Evolutionary conservation across 2,113 vertebrate genomes (phyloP), one percentile per base, ranked within the genome.

Genomic region (Oncorhynchus tshawytscha): DNA sequence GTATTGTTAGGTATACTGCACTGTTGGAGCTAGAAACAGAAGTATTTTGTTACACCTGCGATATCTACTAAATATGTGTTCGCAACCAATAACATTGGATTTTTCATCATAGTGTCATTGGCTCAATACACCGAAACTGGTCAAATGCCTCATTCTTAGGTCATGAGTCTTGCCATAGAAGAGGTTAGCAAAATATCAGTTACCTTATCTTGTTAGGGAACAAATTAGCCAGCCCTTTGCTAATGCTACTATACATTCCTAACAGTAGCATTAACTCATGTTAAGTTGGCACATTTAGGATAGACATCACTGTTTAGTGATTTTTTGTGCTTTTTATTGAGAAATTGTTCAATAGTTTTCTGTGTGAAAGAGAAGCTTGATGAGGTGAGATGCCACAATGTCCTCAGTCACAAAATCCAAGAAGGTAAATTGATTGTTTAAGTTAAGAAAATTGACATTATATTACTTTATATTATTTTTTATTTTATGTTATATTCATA

Each of bases 331-430:
- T 13, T 15, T 15, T n/a, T 22, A 62, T 62, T 24, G n/a, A 9
- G 7, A 62, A 62, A 62, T 62, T 62, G 59, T 13, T 31, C 78
- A 45, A 82, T 82, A 88, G 86, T 82, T 87, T 90, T 81, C 86
- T 83, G 73, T 91, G 72, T 81, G 27, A 77, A 57, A 85, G 62
- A 82, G 12, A 62, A 74, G 74, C 77, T 79, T 81, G 64, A 70
- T 78, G 80, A 74, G 74, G 76, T 82, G 75, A 80, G 67, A 82
- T 90, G 83, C 84, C 86, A 88, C 82, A 86, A 88, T 90, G 87
- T 90, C 85, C 85, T 86, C 73, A 71, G 24, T 22, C 22, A 77
- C 25, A 79, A 49, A 54, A 71, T 72, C 73, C 51, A 16, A 15
- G 51, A 16, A 54, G 51, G 16, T 54, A 54, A 13, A 54, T 54